Percentiles rank a stretch among this genome's conserved stretches.
phyloP scores from a whole-genome alignment of 1,140 invertebrate genomes.

The Cephus cinctus region DNA sequence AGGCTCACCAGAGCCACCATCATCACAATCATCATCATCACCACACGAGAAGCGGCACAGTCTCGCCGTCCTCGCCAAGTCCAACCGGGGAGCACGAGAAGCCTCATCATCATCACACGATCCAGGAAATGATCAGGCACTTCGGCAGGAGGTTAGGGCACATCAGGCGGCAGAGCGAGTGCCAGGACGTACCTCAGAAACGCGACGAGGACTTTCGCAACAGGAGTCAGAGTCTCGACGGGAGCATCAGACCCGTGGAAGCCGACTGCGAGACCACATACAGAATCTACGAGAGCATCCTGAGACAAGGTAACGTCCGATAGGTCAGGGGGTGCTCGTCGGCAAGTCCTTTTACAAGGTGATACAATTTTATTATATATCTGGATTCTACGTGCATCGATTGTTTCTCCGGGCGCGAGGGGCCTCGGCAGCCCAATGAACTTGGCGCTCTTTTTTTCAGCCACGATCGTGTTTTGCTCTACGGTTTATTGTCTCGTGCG shows the following conservation, averaged over 20 bases:
- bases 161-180: conserved; percentile 53
- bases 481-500: too few species aligned
- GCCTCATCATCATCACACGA: conserved; percentile 50
- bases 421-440: too few species aligned
- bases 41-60: conserved; percentile 37
- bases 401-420: not conserved
- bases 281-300: conserved; percentile 75
- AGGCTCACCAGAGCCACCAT: conserved; percentile 27
- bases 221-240: conserved; percentile 76
- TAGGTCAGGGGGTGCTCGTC: too few species aligned
- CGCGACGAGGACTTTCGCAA: conserved; percentile 66
- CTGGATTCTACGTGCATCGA: not conserved
- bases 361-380: not conserved
- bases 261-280: conserved; percentile 78
- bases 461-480: not conserved
- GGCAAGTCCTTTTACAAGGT: too few species aligned
- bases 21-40: conserved; percentile 59
- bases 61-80: conserved; percentile 32
- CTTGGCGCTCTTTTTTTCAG: too few species aligned
- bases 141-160: conserved; percentile 62
- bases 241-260: conserved; percentile 56
- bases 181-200: conserved; percentile 53
- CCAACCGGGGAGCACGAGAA: conserved; percentile 42
- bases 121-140: conserved; percentile 71
- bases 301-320: conserved; percentile 82